Evolutionary conservation across 2,797 vertebrate genomes (phyloP).

Genomic region (Pristis pectinata): DNA sequence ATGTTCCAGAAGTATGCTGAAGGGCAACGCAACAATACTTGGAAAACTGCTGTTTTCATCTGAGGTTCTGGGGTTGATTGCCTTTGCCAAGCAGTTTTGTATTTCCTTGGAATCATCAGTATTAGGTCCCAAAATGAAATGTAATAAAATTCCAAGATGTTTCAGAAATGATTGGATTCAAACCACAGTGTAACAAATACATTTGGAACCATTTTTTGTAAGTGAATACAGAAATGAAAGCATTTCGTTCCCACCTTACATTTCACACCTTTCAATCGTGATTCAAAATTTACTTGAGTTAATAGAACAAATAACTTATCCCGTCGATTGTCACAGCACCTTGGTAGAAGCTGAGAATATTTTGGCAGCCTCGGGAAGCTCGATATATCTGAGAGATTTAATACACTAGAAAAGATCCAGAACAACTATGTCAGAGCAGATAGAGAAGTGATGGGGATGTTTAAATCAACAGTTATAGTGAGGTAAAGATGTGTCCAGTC

Average conservation of each 20-base stretch:
- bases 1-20: not conserved
- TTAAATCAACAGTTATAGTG: not conserved
- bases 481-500: not conserved
- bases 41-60: not conserved
- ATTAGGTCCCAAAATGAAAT: not conserved
- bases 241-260: not conserved
- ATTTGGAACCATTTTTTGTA: not conserved
- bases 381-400: not conserved
- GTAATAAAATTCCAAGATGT: not conserved
- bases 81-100: not conserved
- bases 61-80: not conserved
- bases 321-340: not conserved
- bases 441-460: not conserved
- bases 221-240: not conserved
- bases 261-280: not conserved
- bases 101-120: not conserved
- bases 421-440: not conserved
- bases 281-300: not conserved
- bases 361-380: not conserved
- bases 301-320: not conserved
- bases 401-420: not conserved
- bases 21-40: not conserved
- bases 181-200: not conserved
- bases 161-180: not conserved
- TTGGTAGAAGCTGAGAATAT: not conserved